phyloP scores from a whole-genome alignment of 2,888 invertebrate genomes.

The Amblyjoppa fuscipennis region DNA sequence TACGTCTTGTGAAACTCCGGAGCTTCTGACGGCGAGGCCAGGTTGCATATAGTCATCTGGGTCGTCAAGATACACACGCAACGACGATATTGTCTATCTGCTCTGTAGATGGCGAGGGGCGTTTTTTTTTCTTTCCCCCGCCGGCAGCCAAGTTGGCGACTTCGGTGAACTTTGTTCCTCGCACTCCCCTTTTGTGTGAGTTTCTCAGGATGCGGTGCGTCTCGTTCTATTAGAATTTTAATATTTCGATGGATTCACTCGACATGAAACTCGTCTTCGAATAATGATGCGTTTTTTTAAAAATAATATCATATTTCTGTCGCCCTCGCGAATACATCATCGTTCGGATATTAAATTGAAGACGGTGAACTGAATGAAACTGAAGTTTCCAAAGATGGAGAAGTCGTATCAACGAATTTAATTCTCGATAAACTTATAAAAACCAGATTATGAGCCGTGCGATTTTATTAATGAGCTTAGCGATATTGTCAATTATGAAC shows the following conservation, averaged over 20 bases:
- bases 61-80: not conserved
- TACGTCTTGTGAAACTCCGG: not conserved
- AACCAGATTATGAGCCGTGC: no score
- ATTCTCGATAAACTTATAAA: no score
- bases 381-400: no score
- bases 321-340: no score
- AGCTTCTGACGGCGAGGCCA: not conserved
- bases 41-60: slow-evolving; percentile 8
- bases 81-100: not conserved
- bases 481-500: no score
- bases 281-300: no score
- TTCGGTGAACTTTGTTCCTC: not conserved
- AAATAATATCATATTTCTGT: no score
- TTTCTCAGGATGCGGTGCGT: not conserved
- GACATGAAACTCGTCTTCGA: not conserved
- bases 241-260: not conserved
- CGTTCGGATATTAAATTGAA: no score
- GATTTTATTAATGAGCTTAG: no score
- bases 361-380: no score
- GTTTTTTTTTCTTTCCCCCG: not conserved
- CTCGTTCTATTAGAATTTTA: not conserved
- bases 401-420: no score
- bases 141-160: not conserved
- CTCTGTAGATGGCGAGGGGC: not conserved
- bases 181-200: not conserved